A percentile compares a stretch with the other conserved stretches of the same genome.
phyloP scores from a whole-genome alignment of 2,113 vertebrate genomes.

The Spheniscus mendiculus region DNA sequence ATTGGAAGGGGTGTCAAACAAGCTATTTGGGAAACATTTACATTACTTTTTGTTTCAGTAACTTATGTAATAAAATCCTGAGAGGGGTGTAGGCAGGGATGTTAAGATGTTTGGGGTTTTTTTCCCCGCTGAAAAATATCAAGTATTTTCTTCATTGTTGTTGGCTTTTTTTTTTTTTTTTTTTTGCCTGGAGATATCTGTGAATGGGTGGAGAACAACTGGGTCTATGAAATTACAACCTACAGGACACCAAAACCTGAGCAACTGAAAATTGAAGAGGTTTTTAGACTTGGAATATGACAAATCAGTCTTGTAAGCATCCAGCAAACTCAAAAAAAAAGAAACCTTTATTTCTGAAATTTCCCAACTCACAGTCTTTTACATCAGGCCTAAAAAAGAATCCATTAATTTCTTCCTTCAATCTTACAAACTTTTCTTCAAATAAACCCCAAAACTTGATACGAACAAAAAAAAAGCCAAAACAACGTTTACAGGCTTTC shows the following conservation, averaged over 20 bases:
- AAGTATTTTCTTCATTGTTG: background rate
- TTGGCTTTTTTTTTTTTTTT: background rate
- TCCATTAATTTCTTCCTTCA: background rate
- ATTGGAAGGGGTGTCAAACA: background rate
- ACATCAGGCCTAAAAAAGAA: background rate
- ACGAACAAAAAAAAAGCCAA: background rate
- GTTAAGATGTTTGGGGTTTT: background rate
- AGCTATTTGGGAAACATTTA: background rate
- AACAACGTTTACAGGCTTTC: background rate
- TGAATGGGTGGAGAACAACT: background rate
- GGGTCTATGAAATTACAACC: background rate
- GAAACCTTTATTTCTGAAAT: background rate
- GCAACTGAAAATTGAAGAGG: background rate
- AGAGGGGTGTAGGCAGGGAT: background rate
- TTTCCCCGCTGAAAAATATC: background rate
- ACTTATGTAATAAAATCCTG: background rate
- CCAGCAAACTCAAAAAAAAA: background rate
- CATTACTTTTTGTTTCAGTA: background rate
- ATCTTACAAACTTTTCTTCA: background rate
- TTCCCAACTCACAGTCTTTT: background rate
- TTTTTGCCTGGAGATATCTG: background rate
- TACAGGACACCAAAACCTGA: background rate
- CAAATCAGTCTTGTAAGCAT: background rate
- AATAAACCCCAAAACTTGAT: background rate
- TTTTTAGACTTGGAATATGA: background rate